Base-by-base conservation (phyloP, 2,888 invertebrate genomes). In the Drosophila neonasuta region DNA sequence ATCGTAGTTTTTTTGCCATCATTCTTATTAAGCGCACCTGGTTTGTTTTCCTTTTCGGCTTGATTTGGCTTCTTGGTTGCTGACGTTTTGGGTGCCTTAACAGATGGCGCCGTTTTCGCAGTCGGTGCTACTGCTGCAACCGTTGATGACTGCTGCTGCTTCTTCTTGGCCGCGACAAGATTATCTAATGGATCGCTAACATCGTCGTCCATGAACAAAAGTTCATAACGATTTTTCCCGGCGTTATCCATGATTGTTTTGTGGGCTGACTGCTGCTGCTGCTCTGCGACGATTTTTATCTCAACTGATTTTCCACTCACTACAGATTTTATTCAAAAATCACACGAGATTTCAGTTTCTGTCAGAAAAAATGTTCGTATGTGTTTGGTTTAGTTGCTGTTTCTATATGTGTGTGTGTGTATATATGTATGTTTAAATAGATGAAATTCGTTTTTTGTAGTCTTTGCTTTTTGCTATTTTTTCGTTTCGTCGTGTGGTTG, bases 171-270 rank as follows among this genome's bases (percentile, higher is more conserved):
- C 69, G 88, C 88, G 77, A 88, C 87, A 79, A 89, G 80, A 88
- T 90, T 90, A 89, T 91, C 91, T 89, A 91, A 90, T 88, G 90
- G 90, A 88, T 90, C 90, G 84, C 88, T 88, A 81, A 89, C 86
- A 87, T 91, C 90, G 80, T 91, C 90, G 88, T 91, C 90, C 90
- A 91, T 90, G 89, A 89, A 91, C 89, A 91, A 90, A 77, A 91
- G 89, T 86, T 91, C 90, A 88, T 91, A 91, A 84, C 90, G 91
- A 89, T 91, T 91, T 79, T 90, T 90, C 79, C 90, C 91, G 85
- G 90, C 83, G 81, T 88, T 89, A 85, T 91, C 91, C 91, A 91
- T 91, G 68, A 70, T 80, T 61, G 24, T 24, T 50, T 62, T 67
- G 9, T 66, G 17, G 41, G 61, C 55, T 81, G 29, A 46, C 68